A percentile compares a stretch with the other conserved stretches of the same genome.
These are phyloP conservation scores for Imbricaverruca yamaguchii DNA, from an alignment of 2,888 invertebrate species.

Conservation along the genomic window DNA sequence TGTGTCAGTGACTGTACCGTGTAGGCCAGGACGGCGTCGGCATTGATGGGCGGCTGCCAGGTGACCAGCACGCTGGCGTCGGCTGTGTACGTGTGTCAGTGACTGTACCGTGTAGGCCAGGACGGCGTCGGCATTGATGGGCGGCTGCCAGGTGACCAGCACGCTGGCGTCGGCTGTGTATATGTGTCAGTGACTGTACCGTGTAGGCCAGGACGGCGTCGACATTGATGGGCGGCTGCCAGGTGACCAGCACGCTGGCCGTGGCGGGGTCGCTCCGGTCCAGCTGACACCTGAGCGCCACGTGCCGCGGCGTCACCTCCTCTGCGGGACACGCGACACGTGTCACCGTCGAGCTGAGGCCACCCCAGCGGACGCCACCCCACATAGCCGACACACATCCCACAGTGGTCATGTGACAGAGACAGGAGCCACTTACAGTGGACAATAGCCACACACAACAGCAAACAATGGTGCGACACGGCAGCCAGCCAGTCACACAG, in stretches of 20 bases:
- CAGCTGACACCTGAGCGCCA: neutral
- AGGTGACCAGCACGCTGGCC: neutral
- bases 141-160: neutral
- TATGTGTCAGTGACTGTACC: neutral
- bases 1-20: neutral
- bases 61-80: neutral
- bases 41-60: neutral
- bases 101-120: neutral
- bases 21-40: neutral
- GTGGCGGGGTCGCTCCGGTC: neutral
- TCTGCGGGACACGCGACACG: neutral
- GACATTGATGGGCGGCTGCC: neutral
- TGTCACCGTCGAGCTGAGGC: neutral
- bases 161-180: too few relatives aligned
- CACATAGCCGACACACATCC: too few relatives aligned
- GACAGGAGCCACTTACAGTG: too few relatives aligned
- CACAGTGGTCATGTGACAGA: too few relatives aligned
- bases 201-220: neutral
- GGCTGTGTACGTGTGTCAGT: too few relatives aligned
- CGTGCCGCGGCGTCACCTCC: neutral
- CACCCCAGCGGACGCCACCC: neutral
- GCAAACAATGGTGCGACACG: too few relatives aligned
- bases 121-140: neutral
- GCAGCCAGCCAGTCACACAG: too few relatives aligned
- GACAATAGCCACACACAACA: too few relatives aligned